Percentiles rank a stretch among this genome's conserved stretches.
phyloP scores from a whole-genome alignment of 2,797 vertebrate genomes.

The Naso thynnoides region DNA sequence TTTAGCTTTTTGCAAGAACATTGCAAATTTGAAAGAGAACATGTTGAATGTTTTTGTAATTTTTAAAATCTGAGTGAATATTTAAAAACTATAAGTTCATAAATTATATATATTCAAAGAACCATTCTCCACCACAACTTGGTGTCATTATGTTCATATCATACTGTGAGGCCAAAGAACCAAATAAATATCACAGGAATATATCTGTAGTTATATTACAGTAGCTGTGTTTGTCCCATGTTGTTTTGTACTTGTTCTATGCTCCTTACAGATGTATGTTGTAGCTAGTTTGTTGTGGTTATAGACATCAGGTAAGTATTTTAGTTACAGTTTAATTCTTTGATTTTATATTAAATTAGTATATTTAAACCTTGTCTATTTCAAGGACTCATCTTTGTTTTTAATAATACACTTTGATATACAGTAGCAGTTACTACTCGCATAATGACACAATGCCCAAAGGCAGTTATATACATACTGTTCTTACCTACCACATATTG shows the following conservation, averaged over 20 bases:
- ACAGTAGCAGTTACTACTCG: neutral
- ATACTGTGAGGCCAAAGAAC: conserved; percentile 36
- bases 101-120: neutral
- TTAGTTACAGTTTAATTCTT: neutral
- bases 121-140: neutral
- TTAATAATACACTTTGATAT: neutral
- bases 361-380: too few species aligned
- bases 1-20: neutral
- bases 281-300: conserved; percentile 28
- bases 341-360: too few species aligned
- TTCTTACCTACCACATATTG: neutral
- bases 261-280: conserved; percentile 42
- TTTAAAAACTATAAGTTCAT: neutral
- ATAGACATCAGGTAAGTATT: conserved; percentile 55
- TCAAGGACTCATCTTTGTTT: too few species aligned
- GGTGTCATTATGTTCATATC: neutral
- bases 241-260: conserved; percentile 56
- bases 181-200: conserved; percentile 53
- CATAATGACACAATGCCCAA: too few species aligned
- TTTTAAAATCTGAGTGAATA: neutral
- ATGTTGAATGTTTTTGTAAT: neutral
- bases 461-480: neutral
- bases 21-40: neutral
- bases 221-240: conserved; percentile 32
- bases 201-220: neutral